Base-by-base conservation (phyloP, 1,140 invertebrate genomes). In the Latrodectus geometricus region DNA sequence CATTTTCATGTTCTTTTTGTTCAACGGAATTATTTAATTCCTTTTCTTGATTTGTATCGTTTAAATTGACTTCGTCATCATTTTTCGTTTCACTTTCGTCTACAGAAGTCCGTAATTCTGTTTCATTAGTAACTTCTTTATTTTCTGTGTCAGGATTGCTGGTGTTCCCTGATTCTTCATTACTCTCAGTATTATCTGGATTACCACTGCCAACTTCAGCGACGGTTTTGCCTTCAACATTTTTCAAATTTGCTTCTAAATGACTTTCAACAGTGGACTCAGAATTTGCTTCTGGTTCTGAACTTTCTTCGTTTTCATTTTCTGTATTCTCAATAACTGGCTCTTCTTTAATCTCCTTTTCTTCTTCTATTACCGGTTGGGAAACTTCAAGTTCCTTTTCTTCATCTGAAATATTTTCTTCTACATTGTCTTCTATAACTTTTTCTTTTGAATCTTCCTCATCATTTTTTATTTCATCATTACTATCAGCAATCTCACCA, bases 131-230 rank as follows among this genome's bases (percentile, higher is more conserved):
- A 17, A 20, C 48, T 50, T 87, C 78, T 54, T 11, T 17, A 11
- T n/a, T 70, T 69, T 69, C 78, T 20, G 3, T 23, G 54, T 35
- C 35, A 35, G 35, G 5, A 35, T 35, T 35, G 35, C 5, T 20
- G 20, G 14, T 50, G 7, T 50, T 50, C 23, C n/a, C 73, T 14
- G 54, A 4, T 70, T 80, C 78, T 54, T 70, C 76, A 52, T 17
- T 50, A 52, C 9, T 65, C n/a, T 77, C 84, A 23, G 12, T 17
- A 77, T 54, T 85, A 11, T 61, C 35, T 21, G 17, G 20, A 48
- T 86, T 72, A 11, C 76, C 84, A 50, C 75, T 79, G 12, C 76
- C 76, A 49, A 79, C 76, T 56, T 78, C 75, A 70, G 75, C 84
- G 35, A 79, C 76, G 7, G 84, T 73, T 49, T 61, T 73, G n/a